Evolutionary conservation across 2,113 vertebrate species (phyloP), one percentile per base, ranked within the genome.

Genomic region (Cheilinus undulatus): DNA sequence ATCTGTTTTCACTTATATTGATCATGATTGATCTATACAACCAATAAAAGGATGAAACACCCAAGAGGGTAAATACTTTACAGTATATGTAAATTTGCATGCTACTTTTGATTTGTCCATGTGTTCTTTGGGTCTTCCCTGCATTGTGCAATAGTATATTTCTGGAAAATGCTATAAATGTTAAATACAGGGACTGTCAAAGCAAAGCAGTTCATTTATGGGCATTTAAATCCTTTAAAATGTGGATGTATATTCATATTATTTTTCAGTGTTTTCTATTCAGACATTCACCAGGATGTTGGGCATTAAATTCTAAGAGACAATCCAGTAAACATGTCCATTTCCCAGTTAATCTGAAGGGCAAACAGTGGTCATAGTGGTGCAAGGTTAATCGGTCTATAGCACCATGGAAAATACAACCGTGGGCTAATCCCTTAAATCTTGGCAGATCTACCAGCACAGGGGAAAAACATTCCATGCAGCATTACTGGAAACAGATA

Each of bases 401-500:
- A 80, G 83, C 61, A 60, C 54, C 60, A 57, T 56, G 42, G 72
- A 79, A 89, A 85, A 88, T 72, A 73, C 63, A 85, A 75, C 24
- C 66, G 46, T 0, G 2, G 30, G 66, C 66, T 87, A 83, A 91
- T 87, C 86, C 83, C 36, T 81, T 83, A 77, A 83, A 86, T 84
- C 78, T 74, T 83, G 83, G 78, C 76, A 88, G 74, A 68, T 76
- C 53, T 73, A 69, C 59, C 62, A 74, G 58, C 45, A 53, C 58
- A 46, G 53, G 42, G 67, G 24, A 42, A 69, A 60, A 59, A 32
- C 45, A 72, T 51, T 24, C 14, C 24, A 69, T 36, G 46, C 58
- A 64, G 62, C 63, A 71, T 80, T 70, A 70, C 68, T 72, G 70
- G 69, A 78, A 86, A 82, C 27, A 48, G 61, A 69, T 66, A 58